A percentile compares a stretch with the other conserved stretches of the same genome.
phyloP scores from a whole-genome alignment of 2,888 invertebrate species.

The Phlogophora meticulosa region DNA sequence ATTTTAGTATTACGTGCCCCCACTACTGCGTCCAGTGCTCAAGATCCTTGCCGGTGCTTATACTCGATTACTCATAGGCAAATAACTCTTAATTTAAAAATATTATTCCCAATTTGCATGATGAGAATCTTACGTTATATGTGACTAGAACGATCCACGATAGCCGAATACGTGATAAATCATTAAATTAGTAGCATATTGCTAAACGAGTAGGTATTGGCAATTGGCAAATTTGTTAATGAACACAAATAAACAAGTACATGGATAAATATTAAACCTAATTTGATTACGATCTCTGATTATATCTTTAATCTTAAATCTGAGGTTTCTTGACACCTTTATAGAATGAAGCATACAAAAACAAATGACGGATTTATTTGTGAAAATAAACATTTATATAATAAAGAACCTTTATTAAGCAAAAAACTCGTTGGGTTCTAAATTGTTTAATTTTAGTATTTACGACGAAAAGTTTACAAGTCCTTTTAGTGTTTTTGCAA shows the following conservation, averaged over 20 bases:
- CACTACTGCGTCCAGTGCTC: too few species aligned
- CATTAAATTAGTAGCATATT: conserved; percentile 15
- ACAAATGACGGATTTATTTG: not conserved
- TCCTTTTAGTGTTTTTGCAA: not conserved
- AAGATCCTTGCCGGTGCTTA: too few species aligned
- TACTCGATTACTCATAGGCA: not conserved
- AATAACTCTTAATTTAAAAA: conserved; percentile 19
- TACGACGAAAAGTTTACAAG: not conserved
- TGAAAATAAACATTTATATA: not conserved
- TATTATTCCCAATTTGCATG: conserved; percentile 10
- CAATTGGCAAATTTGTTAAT: conserved; percentile 10
- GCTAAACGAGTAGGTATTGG: not conserved
- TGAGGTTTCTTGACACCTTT: not conserved
- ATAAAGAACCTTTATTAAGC: not conserved
- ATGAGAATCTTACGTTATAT: conserved; percentile 4
- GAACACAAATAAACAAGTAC: not conserved
- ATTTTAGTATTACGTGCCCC: too few species aligned
- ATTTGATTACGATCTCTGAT: not conserved
- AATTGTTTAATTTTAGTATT: not conserved
- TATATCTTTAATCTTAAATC: not conserved
- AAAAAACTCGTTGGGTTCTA: not conserved
- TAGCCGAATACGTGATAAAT: conserved; percentile 8
- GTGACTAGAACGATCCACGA: conserved; percentile 19
- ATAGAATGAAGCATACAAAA: not conserved
- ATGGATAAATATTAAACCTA: not conserved